These are phyloP conservation scores for Tretioscincus oriximinensis DNA, from an alignment of 2,113 vertebrate species.

Conservation along the genomic window DNA sequence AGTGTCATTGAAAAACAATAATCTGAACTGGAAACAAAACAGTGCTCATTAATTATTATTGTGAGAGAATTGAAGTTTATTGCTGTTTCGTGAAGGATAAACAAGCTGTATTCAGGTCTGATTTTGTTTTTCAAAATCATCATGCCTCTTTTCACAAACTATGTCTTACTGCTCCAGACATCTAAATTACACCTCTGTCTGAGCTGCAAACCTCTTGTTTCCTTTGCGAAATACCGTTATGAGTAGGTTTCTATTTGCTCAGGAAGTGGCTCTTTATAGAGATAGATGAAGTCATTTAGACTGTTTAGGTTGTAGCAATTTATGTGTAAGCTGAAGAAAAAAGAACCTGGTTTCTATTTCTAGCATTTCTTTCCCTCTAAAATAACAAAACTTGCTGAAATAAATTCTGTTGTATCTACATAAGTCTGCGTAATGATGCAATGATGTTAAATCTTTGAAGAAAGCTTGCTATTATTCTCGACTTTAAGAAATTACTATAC, in stretches of 20 bases:
- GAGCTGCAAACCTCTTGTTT: slow-evolving; percentile 1
- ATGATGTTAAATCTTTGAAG: too few relatives aligned
- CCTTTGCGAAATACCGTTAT: not conserved
- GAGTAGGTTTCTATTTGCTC: not conserved
- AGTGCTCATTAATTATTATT: slow-evolving; percentile 20
- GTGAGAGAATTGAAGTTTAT: not conserved
- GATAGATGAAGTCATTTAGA: not conserved
- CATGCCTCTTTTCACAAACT: not conserved
- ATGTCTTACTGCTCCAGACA: not conserved
- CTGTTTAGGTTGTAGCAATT: slow-evolving; percentile 13
- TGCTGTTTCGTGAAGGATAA: slow-evolving; percentile 9
- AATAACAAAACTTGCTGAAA: too few relatives aligned
- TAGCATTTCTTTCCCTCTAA: not conserved
- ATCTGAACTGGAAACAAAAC: slow-evolving; percentile 47
- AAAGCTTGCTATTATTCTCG: too few relatives aligned
- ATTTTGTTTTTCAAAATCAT: slow-evolving; percentile 22
- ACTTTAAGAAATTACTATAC: too few relatives aligned
- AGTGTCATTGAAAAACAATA: slow-evolving; percentile 37
- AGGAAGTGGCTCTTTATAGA: not conserved
- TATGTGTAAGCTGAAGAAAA: slow-evolving; percentile 4
- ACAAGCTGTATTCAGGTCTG: slow-evolving; percentile 25
- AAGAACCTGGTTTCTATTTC: not conserved
- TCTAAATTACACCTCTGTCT: not conserved
- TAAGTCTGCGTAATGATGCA: too few relatives aligned
- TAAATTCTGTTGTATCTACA: too few relatives aligned